Evolutionary conservation across 2,888 invertebrate genomes (phyloP).

Genomic region (Atethmia centrago): DNA sequence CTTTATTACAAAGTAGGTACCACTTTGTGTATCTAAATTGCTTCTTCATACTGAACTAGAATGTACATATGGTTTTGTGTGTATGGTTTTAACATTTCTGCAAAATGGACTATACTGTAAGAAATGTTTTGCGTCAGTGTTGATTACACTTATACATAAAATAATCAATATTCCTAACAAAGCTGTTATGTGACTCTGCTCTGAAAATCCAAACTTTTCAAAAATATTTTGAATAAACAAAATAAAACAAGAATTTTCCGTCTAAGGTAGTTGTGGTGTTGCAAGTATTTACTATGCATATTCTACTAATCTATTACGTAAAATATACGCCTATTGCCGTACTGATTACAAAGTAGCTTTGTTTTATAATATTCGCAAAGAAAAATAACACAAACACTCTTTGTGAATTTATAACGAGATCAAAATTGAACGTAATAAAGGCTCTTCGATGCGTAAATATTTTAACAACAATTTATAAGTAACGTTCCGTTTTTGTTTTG

Average conservation of each 20-base stretch:
- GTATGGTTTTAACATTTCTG: background rate
- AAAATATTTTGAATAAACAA: background rate
- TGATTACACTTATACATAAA: background rate
- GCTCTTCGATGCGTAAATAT: slow-evolving; percentile 28
- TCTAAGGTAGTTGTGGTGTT: background rate
- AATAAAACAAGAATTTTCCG: background rate
- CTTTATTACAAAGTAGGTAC: background rate
- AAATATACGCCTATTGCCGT: slow-evolving; percentile 23
- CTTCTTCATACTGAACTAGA: slow-evolving; percentile 31
- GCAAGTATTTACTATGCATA: slow-evolving; percentile 22
- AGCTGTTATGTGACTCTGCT: background rate
- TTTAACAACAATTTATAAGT: slow-evolving; percentile 13
- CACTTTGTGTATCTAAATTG: slow-evolving; percentile 23
- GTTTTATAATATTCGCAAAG: slow-evolving; percentile 32
- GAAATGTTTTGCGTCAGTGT: background rate
- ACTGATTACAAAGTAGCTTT: slow-evolving; percentile 36
- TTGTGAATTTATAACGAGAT: slow-evolving; percentile 54
- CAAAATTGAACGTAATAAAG: slow-evolving; percentile 19
- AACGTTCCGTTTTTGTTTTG: slow-evolving; percentile 16
- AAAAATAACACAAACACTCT: slow-evolving; percentile 43
- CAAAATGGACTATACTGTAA: background rate
- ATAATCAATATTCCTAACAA: background rate
- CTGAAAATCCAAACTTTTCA: background rate
- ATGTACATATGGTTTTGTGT: slow-evolving; percentile 13
- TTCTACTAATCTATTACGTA: slow-evolving; percentile 11